Evolutionary conservation across 2,113 vertebrate species (phyloP), one percentile per base, ranked within the genome.

Genomic region (Perognathus longimembris): DNA sequence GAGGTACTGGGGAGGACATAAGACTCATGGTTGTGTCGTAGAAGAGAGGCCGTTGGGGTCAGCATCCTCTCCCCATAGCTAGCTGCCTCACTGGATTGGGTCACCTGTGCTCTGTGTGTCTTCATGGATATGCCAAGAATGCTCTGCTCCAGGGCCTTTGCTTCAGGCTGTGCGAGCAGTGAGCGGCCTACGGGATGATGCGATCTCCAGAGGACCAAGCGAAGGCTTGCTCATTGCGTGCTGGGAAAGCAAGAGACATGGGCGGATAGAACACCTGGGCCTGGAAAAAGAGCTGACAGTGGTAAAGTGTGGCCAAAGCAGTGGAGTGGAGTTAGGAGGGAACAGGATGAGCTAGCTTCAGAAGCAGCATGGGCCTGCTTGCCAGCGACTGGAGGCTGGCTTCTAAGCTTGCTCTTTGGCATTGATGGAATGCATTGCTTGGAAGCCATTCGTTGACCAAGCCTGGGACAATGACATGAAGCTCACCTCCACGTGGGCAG

Each of bases 341-440:
- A 63, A 20, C 36, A 2, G 67, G 20, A 45, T 38, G 45, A 38
- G 38, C 22, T 18, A 1, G 0, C 85, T 32, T 69, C 61, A 22
- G 70, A 70, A 77, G 32, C 15, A 61, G 12, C 24, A 5, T 45
- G 82, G 32, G n/a, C 77, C n/a, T 83, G n/a, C 18, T 12, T 45
- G 18, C 80, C 66, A 61, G 36, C 3, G 15, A 70, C 20, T 5
- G 54, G 66, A 84, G 81, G 81, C 67, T 36, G 59, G 54, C 75
- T 88, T 71, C 18, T 80, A 63, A 42, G 63, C 88, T 81, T 78
- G 54, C 79, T 66, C 59, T 88, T 69, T 85, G 79, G 40, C 54
- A 36, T 67, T 92, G 86, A 28, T 32, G 28, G 36, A 88, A n/a
- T 75, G 50, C 78, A 59, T 83, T 92, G 73, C 91, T 91, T 77